phyloP scores from a whole-genome alignment of 1,140 invertebrate genomes.

The Bombus sibiricus region DNA sequence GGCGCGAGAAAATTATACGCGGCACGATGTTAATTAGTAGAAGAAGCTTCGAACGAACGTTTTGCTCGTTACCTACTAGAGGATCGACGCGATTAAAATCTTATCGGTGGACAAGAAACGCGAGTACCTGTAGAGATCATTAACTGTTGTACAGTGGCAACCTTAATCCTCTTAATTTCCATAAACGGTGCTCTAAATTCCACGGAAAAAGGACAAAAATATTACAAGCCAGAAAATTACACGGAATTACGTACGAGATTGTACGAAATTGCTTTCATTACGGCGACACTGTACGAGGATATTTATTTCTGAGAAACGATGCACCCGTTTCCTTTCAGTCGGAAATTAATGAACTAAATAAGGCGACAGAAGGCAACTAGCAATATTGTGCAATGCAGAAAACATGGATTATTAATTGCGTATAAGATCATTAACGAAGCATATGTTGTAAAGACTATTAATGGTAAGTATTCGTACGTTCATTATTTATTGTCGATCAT shows the following conservation, averaged over 20 bases:
- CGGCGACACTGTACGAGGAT: slow-evolving; percentile 13
- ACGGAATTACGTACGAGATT: slow-evolving; percentile 11
- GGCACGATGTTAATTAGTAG: slow-evolving; percentile 13
- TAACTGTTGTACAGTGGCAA: slow-evolving; percentile 13
- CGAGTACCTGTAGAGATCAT: slow-evolving; percentile 20
- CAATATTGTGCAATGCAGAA: neutral
- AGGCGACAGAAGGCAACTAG: neutral
- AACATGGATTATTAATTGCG: neutral
- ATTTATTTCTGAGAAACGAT: slow-evolving; percentile 11
- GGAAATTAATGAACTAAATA: neutral
- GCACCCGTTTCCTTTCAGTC: neutral
- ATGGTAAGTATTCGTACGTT: neutral
- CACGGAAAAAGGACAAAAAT: neutral
- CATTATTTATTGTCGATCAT: neutral
- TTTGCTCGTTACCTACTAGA: neutral
- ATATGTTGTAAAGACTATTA: neutral
- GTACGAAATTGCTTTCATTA: slow-evolving; percentile 22
- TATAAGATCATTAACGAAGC: neutral
- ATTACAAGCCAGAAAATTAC: slow-evolving; percentile 11
- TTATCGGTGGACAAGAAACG: slow-evolving; percentile 2
- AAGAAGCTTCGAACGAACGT: neutral
- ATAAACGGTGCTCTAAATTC: slow-evolving; percentile 19
- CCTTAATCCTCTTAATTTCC: slow-evolving; percentile 23
- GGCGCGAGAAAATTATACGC: neutral
- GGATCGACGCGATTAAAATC: slow-evolving; percentile 18